A percentile compares a stretch with the other conserved stretches of the same genome.
Conservation (phyloP, 2,797 vertebrate species). For the Esox masquinongy region DNA sequence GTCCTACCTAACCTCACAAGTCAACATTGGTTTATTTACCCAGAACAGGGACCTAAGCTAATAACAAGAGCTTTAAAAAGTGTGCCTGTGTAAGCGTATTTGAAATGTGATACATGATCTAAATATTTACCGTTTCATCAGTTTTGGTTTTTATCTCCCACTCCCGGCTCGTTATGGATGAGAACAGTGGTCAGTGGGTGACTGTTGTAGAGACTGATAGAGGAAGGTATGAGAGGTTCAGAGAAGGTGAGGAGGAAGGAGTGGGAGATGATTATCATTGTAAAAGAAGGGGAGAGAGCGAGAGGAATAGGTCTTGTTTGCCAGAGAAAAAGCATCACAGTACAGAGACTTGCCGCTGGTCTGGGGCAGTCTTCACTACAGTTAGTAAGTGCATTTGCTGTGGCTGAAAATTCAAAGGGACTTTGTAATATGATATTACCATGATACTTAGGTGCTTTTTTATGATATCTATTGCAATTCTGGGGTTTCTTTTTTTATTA, state of each 20-base stretch:
- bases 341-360: neutral
- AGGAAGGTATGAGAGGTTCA: neutral
- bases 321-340: neutral
- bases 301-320: neutral
- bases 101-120: neutral
- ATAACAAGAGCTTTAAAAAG: constrained; percentile 50
- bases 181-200: neutral
- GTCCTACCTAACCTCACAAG: constrained; percentile 1
- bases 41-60: constrained; percentile 36
- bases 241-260: neutral
- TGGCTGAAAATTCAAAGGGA: no score
- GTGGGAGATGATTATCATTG: neutral
- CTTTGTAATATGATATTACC: no score
- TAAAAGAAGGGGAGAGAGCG: neutral
- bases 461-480: no score
- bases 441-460: no score
- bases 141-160: constrained; percentile 29
- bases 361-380: no score
- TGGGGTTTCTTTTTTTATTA: no score
- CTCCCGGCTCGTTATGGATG: constrained; percentile 16
- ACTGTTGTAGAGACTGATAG: neutral
- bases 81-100: constrained; percentile 7
- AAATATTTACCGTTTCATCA: constrained; percentile 10
- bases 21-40: neutral
- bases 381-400: no score